Percentiles rank a stretch among this genome's conserved stretches.
phyloP scores from a whole-genome alignment of 2,797 vertebrate genomes.

The Mus caroli region DNA sequence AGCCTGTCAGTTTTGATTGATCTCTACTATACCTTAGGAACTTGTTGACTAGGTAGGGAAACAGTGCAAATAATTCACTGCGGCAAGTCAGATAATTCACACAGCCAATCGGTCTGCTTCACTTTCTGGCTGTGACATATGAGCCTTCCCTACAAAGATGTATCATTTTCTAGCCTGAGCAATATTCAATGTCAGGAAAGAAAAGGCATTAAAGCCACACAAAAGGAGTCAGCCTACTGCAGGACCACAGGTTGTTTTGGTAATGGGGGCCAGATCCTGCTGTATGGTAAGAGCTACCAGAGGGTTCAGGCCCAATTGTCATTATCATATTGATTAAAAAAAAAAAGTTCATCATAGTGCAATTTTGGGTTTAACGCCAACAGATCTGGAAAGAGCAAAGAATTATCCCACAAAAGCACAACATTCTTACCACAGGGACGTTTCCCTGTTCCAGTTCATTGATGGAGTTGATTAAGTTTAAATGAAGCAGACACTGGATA shows the following conservation, averaged over 20 bases:
- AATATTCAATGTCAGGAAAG: conserved; percentile 92
- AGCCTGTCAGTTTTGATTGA: conserved; percentile 96
- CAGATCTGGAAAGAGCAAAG: conserved; percentile 95
- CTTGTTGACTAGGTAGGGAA: conserved; percentile 94
- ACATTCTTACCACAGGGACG: conserved; percentile 96
- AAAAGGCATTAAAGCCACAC: conserved; percentile 84
- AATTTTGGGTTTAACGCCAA: conserved; percentile 96
- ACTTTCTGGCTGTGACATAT: conserved; percentile 92
- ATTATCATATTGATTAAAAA: conserved; percentile 99
- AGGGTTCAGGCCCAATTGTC: conserved; percentile 93
- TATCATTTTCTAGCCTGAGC: conserved; percentile 94
- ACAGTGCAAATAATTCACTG: conserved; percentile 96
- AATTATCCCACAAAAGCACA: conserved; percentile 98
- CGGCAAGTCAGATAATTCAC: conserved; percentile 91
- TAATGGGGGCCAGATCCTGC: conserved; percentile 90
- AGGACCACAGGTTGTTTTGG: conserved; percentile 86
- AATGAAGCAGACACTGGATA: conserved; percentile 99
- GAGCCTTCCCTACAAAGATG: conserved; percentile 93
- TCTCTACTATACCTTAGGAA: conserved; percentile 94
- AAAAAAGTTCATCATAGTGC: conserved; percentile 98
- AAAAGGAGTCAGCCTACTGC: conserved; percentile 82
- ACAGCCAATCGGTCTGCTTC: conserved; percentile 89
- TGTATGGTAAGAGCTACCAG: conserved; percentile 89
- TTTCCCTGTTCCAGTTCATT: conserved; percentile 99
- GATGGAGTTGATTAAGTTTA: conserved; percentile 99